Evolutionary conservation across 2,797 vertebrate species (phyloP).

Genomic region (Astyanax mexicanus): DNA sequence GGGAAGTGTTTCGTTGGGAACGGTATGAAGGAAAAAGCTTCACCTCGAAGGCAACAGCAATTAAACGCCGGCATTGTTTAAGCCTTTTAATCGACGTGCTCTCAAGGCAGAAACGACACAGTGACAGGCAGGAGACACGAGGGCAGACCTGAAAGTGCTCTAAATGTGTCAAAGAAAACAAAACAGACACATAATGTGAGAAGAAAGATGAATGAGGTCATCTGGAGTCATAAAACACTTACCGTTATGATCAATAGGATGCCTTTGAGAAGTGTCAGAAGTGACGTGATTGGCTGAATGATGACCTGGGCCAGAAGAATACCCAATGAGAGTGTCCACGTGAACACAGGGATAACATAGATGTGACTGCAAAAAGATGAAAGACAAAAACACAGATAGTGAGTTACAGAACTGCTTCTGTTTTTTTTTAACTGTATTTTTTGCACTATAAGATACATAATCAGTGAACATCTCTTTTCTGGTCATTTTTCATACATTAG

Average conservation of each 20-base stretch:
- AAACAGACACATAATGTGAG: not conserved
- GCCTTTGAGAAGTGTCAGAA: conserved; percentile 77
- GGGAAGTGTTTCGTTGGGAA: not conserved
- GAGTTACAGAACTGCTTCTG: not conserved
- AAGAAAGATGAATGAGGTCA: not conserved
- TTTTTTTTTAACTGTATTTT: no score
- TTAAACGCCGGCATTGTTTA: not conserved
- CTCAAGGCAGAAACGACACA: not conserved
- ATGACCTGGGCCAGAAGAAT: conserved; percentile 74
- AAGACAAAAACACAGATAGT: conserved; percentile 33
- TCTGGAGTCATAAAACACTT: conserved; percentile 30
- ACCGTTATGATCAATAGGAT: conserved; percentile 77
- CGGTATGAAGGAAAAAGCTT: not conserved
- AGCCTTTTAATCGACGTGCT: not conserved
- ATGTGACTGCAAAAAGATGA: conserved; percentile 66
- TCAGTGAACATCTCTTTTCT: no score
- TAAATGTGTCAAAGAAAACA: not conserved
- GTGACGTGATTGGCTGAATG: conserved; percentile 76
- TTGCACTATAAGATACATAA: no score
- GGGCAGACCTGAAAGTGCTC: not conserved
- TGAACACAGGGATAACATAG: conserved; percentile 77
- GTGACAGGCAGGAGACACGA: not conserved
- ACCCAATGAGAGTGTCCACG: conserved; percentile 74
- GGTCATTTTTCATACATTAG: no score
- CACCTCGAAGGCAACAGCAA: not conserved